Percentiles rank a stretch among this genome's conserved stretches.
phyloP scores from a whole-genome alignment of 2,888 invertebrate species.

The Aleiodes alternator region DNA sequence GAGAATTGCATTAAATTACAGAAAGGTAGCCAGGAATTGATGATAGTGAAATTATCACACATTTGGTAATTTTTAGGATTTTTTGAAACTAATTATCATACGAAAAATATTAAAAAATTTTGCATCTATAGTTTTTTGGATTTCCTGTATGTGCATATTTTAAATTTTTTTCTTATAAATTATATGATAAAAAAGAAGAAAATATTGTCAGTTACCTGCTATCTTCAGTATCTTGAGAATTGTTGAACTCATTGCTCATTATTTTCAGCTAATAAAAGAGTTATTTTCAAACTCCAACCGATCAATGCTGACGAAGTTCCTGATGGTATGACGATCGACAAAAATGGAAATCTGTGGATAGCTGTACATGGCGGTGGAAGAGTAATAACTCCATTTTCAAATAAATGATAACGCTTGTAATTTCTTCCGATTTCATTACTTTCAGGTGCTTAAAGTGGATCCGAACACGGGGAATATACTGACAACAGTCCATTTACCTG shows the following conservation, averaged over 20 bases:
- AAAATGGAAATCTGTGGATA: slow-evolving; percentile 87
- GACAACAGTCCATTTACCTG: slow-evolving; percentile 79
- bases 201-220: too few relatives aligned
- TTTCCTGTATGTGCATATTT: too few relatives aligned
- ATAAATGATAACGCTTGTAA: background rate
- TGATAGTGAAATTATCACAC: too few relatives aligned
- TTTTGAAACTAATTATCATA: too few relatives aligned
- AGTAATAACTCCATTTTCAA: slow-evolving; percentile 75
- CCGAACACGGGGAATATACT: slow-evolving; percentile 78
- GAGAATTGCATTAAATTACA: background rate
- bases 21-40: too few relatives aligned
- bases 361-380: slow-evolving; percentile 81
- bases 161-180: too few relatives aligned
- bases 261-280: slow-evolving; percentile 77
- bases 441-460: slow-evolving; percentile 80
- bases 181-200: too few relatives aligned
- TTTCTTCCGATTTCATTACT: background rate
- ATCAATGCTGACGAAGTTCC: slow-evolving; percentile 80
- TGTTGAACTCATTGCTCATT: background rate
- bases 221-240: background rate
- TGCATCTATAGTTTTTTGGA: too few relatives aligned
- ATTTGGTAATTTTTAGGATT: too few relatives aligned
- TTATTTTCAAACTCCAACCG: slow-evolving; percentile 78
- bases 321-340: slow-evolving; percentile 89
- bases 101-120: too few relatives aligned